A percentile compares a stretch with the other conserved stretches of the same genome.
phyloP scores from a whole-genome alignment of 2,888 invertebrate genomes.

The Parascotia fuliginaria region DNA sequence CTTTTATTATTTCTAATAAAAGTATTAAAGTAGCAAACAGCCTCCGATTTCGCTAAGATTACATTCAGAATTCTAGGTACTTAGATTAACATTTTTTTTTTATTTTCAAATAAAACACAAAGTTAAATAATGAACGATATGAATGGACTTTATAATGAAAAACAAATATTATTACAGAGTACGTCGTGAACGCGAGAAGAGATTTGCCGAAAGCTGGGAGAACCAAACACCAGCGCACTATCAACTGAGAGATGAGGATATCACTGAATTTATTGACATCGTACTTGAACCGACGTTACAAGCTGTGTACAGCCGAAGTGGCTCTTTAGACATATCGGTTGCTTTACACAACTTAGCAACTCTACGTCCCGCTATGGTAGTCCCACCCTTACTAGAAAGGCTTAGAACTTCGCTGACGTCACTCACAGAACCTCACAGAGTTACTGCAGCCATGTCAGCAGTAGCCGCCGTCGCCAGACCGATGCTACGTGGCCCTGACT shows the following conservation, averaged over 20 bases:
- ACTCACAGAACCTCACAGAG: constrained; percentile 94
- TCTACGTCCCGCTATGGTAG: constrained; percentile 92
- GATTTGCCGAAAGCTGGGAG: constrained; percentile 88
- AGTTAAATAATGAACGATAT: too few species aligned
- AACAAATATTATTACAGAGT: constrained; percentile 66
- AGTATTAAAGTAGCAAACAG: too few species aligned
- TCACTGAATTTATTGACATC: constrained; percentile 92
- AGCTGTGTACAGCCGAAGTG: constrained; percentile 91
- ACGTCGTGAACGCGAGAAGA: constrained; percentile 87
- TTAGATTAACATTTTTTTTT: too few species aligned
- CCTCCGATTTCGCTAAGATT: too few species aligned
- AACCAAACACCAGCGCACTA: constrained; percentile 88
- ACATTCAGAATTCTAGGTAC: too few species aligned
- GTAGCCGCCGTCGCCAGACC: constrained; percentile 89
- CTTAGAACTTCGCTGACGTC: constrained; percentile 93
- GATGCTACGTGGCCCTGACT: constrained; percentile 83
- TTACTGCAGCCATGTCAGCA: constrained; percentile 90
- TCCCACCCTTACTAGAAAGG: constrained; percentile 93
- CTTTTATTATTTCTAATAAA: too few species aligned
- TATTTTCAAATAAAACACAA: too few species aligned
- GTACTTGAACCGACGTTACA: constrained; percentile 91
- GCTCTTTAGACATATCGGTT: constrained; percentile 87
- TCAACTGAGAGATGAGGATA: constrained; percentile 91
- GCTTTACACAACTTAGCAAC: constrained; percentile 91
- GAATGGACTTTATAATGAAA: too few species aligned